A percentile compares a stretch with the other conserved stretches of the same genome.
Evolutionary conservation across 2,113 vertebrate species (phyloP).

Genomic region (Grallaria varia): DNA sequence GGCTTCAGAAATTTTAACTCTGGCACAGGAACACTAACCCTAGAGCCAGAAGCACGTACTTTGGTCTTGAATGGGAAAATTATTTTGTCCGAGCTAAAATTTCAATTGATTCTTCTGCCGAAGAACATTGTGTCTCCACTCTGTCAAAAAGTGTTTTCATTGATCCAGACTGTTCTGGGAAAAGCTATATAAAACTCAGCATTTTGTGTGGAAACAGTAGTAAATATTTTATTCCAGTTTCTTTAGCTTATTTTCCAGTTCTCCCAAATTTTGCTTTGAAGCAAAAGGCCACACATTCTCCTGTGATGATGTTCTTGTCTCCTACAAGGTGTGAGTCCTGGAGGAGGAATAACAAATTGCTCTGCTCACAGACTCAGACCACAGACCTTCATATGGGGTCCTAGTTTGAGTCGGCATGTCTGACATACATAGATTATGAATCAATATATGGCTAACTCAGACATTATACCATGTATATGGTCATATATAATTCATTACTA

Average conservation of each 20-base stretch:
- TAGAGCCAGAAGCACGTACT: background rate
- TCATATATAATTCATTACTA: background rate
- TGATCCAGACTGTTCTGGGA: background rate
- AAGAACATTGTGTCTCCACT: background rate
- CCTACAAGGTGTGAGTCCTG: background rate
- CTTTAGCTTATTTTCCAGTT: background rate
- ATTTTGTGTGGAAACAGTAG: background rate
- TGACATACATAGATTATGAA: background rate
- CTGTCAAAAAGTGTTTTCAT: background rate
- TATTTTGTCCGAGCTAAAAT: background rate
- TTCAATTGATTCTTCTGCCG: background rate
- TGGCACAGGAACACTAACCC: background rate
- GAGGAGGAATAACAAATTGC: background rate
- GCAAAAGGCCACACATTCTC: background rate
- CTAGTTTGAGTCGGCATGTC: background rate
- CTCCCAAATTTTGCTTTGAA: background rate
- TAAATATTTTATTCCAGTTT: background rate
- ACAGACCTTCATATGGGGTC: background rate
- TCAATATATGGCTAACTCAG: background rate
- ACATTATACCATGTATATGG: background rate
- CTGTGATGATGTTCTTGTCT: background rate
- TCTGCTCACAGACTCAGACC: background rate
- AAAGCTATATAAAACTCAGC: background rate
- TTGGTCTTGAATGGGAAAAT: background rate
- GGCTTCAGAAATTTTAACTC: background rate